Evolutionary conservation across 2,113 vertebrate species (phyloP), one percentile per base, ranked within the genome.

Genomic region (Hydrolagus affinis): DNA sequence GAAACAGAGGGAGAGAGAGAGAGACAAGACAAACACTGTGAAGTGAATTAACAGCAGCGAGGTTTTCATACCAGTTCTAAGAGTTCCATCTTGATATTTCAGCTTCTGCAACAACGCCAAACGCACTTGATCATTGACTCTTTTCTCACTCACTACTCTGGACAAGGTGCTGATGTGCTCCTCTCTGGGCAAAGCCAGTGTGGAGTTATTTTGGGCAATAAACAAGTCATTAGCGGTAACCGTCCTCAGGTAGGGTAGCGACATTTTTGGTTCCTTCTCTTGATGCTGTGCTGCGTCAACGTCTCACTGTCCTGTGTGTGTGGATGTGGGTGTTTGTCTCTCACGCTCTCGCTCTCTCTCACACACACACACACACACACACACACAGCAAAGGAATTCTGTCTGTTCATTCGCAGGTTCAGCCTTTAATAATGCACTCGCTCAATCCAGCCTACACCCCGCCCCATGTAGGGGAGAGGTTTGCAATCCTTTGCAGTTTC

Each of bases 41-140:
- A 44, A 44, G 44, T 44, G 44, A 44, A 44, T 44, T 44, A 44
- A 44, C 44, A 44, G 1, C 44, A 44, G 44, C 2, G 44, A 11
- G 57, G 75, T 23, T 3, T 25, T 23, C 14, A 0, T 62, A 83
- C 78, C 78, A 66, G 3, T 32, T 83, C 66, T 83, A 11, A 68
- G 17, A 1, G 17, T 11, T 3, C 1, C 21, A 8, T 64, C 60
- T 3, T 15, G 59, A 83, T 32, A 30, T 83, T 28, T 66, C 60
- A 66, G 64, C 30, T 83, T 94, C 86, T 93, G 64, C 88, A 89
- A 93, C 86, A 93, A 93, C 0, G 94, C 94, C 93, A 95, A 92
- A 91, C 94, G 90, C 88, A 95, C 93, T 83, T 95, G 94, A 87
- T 94, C 93, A 71, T 93, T 92, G 83, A 94, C 94, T 68, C 78